Conservation (phyloP, 2,888 invertebrate genomes). For the Agrotis puta region DNA sequence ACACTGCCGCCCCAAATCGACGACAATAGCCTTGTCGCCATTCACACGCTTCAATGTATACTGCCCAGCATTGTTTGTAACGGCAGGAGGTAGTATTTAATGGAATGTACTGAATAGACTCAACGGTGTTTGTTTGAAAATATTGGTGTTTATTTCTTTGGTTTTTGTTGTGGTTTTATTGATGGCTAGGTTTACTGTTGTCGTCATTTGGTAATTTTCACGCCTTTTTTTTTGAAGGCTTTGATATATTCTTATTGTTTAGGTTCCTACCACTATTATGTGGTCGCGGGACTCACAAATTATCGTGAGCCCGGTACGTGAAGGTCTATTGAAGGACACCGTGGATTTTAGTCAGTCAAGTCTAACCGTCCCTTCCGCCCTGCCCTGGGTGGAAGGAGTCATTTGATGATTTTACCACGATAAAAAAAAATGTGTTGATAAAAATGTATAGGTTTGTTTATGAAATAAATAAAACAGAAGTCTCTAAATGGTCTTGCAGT, state of each 20-base stretch:
- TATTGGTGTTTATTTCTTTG: constrained; percentile 45
- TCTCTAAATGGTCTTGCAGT: no score
- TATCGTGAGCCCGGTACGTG: no score
- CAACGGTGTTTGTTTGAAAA: constrained; percentile 45
- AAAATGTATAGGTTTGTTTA: no score
- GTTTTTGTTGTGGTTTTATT: constrained; percentile 18
- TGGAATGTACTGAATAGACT: constrained; percentile 41
- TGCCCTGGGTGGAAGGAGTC: no score
- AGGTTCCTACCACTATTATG: not conserved
- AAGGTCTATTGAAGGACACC: no score
- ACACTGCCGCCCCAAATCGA: constrained; percentile 64
- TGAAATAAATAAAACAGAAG: no score
- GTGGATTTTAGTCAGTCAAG: no score
- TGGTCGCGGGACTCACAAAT: no score
- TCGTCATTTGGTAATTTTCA: not conserved
- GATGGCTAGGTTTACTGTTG: not conserved
- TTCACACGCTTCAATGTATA: constrained; percentile 56
- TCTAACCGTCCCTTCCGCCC: no score
- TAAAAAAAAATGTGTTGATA: no score
- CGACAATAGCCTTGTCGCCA: constrained; percentile 51
- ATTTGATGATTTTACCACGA: no score
- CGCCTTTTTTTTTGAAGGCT: constrained; percentile 4
- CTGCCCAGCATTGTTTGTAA: constrained; percentile 42
- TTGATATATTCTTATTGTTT: not conserved
- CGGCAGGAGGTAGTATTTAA: constrained; percentile 47